Conservation (phyloP, 1,140 invertebrate species). For the Cyclargus thomasi region DNA sequence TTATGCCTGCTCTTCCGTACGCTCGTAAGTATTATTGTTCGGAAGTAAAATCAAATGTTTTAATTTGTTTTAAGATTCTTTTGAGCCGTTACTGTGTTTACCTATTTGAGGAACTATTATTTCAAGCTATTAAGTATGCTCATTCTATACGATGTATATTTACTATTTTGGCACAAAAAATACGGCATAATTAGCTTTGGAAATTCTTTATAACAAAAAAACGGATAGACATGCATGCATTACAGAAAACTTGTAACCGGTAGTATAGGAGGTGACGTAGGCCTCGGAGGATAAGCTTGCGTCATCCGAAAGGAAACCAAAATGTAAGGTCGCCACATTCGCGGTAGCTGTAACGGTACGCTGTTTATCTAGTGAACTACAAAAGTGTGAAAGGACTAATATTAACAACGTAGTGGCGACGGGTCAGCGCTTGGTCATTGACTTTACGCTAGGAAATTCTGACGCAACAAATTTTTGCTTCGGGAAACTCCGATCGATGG, state of each 20-base stretch:
- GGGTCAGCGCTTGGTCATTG: conserved; percentile 32
- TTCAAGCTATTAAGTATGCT: too few species aligned
- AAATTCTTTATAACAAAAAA: neutral
- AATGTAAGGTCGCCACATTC: conserved; percentile 37
- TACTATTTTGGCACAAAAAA: too few species aligned
- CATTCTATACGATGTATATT: too few species aligned
- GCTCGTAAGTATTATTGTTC: too few species aligned
- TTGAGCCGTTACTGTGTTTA: too few species aligned
- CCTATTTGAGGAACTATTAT: too few species aligned
- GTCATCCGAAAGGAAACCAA: conserved; percentile 44
- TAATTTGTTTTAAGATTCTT: too few species aligned
- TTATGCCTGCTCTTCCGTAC: too few species aligned
- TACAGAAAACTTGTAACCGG: conserved; percentile 15
- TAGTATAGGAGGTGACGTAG: conserved; percentile 29
- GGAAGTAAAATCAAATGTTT: too few species aligned
- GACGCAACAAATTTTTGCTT: conserved; percentile 2
- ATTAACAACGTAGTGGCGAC: conserved; percentile 18
- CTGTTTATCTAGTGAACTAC: conserved; percentile 18
- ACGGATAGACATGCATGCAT: neutral
- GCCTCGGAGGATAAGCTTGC: conserved; percentile 48
- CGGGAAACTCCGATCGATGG: conserved; percentile 23
- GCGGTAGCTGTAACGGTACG: conserved; percentile 25
- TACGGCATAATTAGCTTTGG: neutral
- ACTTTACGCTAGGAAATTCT: conserved; percentile 21
- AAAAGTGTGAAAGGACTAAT: conserved; percentile 22